These are phyloP conservation scores for Amphiprion clarkii DNA, from an alignment of 2,797 vertebrate genomes.

Conservation along the genomic window DNA sequence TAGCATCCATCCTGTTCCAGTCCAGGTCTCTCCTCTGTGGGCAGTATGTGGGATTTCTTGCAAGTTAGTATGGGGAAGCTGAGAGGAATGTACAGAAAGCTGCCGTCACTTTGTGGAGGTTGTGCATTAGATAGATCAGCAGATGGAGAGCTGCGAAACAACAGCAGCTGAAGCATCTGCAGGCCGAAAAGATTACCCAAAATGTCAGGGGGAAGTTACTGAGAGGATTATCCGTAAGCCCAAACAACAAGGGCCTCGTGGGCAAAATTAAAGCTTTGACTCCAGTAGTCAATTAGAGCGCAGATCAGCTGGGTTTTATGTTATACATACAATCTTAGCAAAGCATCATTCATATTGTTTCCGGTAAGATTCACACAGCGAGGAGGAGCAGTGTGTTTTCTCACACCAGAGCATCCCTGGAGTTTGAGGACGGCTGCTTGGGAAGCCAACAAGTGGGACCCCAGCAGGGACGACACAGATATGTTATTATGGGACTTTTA, in stretches of 20 bases:
- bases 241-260: slow-evolving; percentile 32
- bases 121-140: slow-evolving; percentile 16
- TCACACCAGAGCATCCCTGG: slow-evolving; percentile 65
- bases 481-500: slow-evolving; percentile 31
- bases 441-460: slow-evolving; percentile 31
- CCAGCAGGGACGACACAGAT: slow-evolving; percentile 4
- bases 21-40: slow-evolving; percentile 61
- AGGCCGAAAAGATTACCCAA: slow-evolving; percentile 57
- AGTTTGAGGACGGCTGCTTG: slow-evolving; percentile 22
- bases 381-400: slow-evolving; percentile 23
- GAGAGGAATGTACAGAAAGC: slow-evolving; percentile 47
- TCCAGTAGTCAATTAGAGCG: slow-evolving; percentile 49
- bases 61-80: slow-evolving; percentile 54
- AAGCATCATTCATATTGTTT: slow-evolving; percentile 25
- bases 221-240: slow-evolving; percentile 61
- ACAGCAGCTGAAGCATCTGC: slow-evolving; percentile 41
- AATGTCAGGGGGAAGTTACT: slow-evolving; percentile 45
- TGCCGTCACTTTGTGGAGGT: slow-evolving; percentile 44
- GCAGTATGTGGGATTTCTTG: slow-evolving; percentile 42
- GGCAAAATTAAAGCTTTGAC: slow-evolving; percentile 60
- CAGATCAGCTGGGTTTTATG: slow-evolving; percentile 63
- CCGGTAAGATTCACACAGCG: background rate
- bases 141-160: slow-evolving; percentile 45
- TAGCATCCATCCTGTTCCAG: slow-evolving; percentile 68
- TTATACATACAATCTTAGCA: slow-evolving; percentile 62